Conservation (phyloP, 2,888 invertebrate species). For the Zelleria hepariella region DNA sequence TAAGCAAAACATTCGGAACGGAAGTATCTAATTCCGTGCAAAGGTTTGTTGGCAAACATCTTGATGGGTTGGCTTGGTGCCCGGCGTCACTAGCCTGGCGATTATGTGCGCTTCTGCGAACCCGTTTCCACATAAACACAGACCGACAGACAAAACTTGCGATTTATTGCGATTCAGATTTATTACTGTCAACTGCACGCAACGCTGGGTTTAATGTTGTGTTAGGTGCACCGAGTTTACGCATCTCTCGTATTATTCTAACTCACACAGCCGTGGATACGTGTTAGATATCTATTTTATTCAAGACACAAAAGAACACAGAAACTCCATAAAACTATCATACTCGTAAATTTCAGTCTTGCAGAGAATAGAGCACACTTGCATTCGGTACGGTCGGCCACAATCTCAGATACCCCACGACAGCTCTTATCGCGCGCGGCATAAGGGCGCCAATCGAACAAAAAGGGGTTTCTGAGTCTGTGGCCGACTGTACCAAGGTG, state of each 20-base stretch:
- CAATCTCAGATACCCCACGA: no score
- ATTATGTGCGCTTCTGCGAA: conserved; percentile 3
- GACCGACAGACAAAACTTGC: conserved; percentile 3
- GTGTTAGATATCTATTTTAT: no score
- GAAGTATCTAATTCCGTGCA: conserved; percentile 4
- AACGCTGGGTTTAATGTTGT: conserved; percentile 2
- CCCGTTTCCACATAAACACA: conserved; percentile 5
- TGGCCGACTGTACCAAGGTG: no score
- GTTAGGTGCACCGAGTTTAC: neutral
- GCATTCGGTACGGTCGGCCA: no score
- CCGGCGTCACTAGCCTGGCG: conserved; percentile 2
- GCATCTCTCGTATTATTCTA: neutral
- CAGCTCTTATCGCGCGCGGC: no score
- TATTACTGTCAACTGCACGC: conserved; percentile 4
- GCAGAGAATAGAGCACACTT: no score
- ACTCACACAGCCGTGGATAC: neutral
- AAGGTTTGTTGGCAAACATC: conserved; percentile 8
- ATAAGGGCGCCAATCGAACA: no score
- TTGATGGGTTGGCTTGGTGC: conserved; percentile 7
- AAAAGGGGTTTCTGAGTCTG: no score
- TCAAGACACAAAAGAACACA: neutral
- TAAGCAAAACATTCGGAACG: conserved; percentile 6
- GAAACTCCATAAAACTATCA: no score
- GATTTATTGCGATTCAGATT: conserved; percentile 6
- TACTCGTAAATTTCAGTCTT: no score